Base-by-base conservation (phyloP, 2,113 vertebrate genomes). In the Osmerus eperlanus region DNA sequence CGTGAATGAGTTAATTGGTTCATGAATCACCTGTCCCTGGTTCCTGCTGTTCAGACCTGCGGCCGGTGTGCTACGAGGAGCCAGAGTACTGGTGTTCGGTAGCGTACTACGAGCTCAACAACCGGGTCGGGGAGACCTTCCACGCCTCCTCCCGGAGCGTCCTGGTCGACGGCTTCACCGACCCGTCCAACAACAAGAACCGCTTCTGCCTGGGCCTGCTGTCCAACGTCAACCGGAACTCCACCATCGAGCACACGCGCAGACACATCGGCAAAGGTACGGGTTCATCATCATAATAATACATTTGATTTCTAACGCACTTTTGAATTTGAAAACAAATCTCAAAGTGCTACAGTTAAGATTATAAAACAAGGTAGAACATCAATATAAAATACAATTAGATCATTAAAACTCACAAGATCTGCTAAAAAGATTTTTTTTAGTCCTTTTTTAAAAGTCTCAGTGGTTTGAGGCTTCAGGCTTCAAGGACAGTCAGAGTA, bases 201-300 rank as follows among this genome's bases (percentile, higher is more conserved):
- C 94, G 97, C 69, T 99, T 99, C 92, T 99, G 97, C 73, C 94
- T 99, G 2, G 97, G 97, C 72, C 93, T 99, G 23, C 91, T 99
- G 6, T 99, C 97, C 72, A 98, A 99, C 3, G 96, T 99, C 74
- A 99, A 99, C 91, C 94, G 97, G 77, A 99, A 99, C 88, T 99
- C 97, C 54, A 99, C 97, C 29, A 98, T 99, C 75, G 97, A 99
- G 78, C 98, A 98, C 86, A 99, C 97, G 1, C 93, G 97, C 74
- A 91, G 97, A 77, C 97, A 99, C 89, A 99, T 99, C 84, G 97
- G 97, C 84, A 99, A 98, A 93, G 97, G 97, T 98, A 89, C 84
- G 85, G 9, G 9, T 47, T 12, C 60, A 76, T 28, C 2, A 28
- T 28, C 2, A 28, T 28, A 28, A 28, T 3, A 28, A 3, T 28